Percentiles rank a stretch among this genome's conserved stretches.
phyloP scores from a whole-genome alignment of 2,888 invertebrate genomes.

The Furcula furcula region DNA sequence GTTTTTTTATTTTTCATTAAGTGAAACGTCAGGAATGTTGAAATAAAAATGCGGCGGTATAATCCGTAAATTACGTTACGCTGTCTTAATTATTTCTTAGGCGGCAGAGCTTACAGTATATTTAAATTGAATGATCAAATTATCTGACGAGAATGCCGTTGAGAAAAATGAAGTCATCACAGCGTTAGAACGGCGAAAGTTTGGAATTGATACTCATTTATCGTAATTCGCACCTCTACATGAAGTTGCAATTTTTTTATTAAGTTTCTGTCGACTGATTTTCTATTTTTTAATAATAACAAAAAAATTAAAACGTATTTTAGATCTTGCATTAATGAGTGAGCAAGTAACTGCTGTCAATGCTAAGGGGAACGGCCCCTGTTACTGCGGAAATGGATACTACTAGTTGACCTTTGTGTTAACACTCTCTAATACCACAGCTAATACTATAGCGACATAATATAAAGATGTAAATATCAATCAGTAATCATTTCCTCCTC shows the following conservation, averaged over 20 bases:
- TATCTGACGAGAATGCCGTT: neutral
- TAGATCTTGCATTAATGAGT: conserved; percentile 20
- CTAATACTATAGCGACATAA: conserved; percentile 41
- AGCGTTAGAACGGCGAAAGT: neutral
- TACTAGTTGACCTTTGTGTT: conserved; percentile 52
- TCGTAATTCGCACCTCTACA: too few relatives aligned
- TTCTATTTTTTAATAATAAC: conserved; percentile 8
- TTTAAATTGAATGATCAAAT: too few relatives aligned
- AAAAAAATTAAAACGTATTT: too few relatives aligned
- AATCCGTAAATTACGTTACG: too few relatives aligned
- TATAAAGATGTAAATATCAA: conserved; percentile 38
- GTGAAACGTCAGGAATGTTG: too few relatives aligned
- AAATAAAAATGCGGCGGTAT: too few relatives aligned
- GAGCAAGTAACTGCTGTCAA: conserved; percentile 10
- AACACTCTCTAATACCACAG: too few relatives aligned
- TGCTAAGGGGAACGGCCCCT: conserved; percentile 17
- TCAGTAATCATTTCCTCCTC: conserved; percentile 47
- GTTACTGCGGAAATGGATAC: conserved; percentile 44
- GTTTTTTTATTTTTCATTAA: too few relatives aligned
- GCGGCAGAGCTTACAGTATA: too few relatives aligned
- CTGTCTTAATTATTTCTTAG: too few relatives aligned
- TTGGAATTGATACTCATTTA: neutral
- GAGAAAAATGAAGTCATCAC: neutral
- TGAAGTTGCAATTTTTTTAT: too few relatives aligned
- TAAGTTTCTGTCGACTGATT: neutral